These are phyloP conservation scores for Oxycera nigricornis DNA, from an alignment of 2,888 invertebrate genomes.

Conservation along the genomic window DNA sequence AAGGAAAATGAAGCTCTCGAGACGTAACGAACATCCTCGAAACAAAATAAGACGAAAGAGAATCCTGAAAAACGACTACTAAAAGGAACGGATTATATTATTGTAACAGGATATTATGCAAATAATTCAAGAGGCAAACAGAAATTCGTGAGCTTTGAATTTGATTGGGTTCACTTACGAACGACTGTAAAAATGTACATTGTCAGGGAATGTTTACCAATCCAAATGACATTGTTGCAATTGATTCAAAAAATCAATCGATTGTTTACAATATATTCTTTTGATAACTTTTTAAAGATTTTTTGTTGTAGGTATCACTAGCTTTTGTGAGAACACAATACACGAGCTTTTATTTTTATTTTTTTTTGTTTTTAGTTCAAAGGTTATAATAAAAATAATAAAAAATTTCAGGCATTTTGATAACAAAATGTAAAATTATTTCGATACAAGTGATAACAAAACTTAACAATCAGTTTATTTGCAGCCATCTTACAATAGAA, in stretches of 20 bases:
- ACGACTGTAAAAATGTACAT: background rate
- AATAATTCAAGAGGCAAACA: constrained; percentile 32
- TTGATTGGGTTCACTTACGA: constrained; percentile 2
- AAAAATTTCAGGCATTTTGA: background rate
- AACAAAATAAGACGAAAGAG: constrained; percentile 5
- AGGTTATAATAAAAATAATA: background rate
- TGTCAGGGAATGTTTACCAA: background rate
- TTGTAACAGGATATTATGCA: constrained; percentile 45
- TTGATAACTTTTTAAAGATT: background rate
- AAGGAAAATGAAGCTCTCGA: constrained; percentile 40
- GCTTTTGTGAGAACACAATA: background rate
- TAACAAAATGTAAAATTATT: no score
- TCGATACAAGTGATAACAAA: no score
- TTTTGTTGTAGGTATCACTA: background rate
- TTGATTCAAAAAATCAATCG: background rate
- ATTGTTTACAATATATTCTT: background rate
- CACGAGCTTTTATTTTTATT: background rate
- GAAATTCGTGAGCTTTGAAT: constrained; percentile 2
- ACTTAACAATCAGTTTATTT: no score
- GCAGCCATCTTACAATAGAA: no score
- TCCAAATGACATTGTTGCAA: background rate
- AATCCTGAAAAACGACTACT: constrained; percentile 19
- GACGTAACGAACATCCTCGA: background rate
- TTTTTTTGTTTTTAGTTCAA: background rate
- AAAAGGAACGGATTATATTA: constrained; percentile 43